Base-by-base conservation (phyloP, 1,140 invertebrate species). In the Diabrotica undecimpunctata region DNA sequence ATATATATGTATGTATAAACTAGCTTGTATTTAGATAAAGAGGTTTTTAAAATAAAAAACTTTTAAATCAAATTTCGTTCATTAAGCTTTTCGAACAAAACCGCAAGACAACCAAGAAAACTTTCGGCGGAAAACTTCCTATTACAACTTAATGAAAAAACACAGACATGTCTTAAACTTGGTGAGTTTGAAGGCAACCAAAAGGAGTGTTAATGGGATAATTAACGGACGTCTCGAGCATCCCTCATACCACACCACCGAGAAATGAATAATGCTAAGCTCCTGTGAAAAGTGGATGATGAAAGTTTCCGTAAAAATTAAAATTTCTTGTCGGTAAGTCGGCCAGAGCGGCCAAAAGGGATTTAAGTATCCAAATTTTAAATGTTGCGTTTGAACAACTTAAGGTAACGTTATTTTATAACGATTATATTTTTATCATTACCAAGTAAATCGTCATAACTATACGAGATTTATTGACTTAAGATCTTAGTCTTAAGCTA, bases 301-400 rank as follows among this genome's bases (percentile, higher is more conserved):
- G 46, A 61, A 61, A 61, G 59, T 61, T 61, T 61, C 59, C 41
- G 59, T 41, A 61, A 61, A 61, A 61, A 61, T 61, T 61, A 61
- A 61, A 61, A 61, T 61, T 61, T 61, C 59, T 61, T 61, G 41
- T 52, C 13, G 59, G 50, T 13, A 61, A 61, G n/a, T 56, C 12
- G 52, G 54, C 36, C 10, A 11, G 13, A n/a, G n/a, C 41, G n/a
- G 8, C 41, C 41, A n/a, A 8, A 46, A 46, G 8, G 41, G 41
- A 8, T 25, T 46, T 46, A 46, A 46, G 41, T 6, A 46, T 46
- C 41, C 41, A 46, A n/a, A 46, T 46, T 46, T 46, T 25, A 25
- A 25, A 25, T 25, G 25, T 25, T 25, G 1, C 25, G 1, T 25
- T 25, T 25, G 25, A 25, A 4, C 25, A 25, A 25, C 25, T 25